A percentile compares a stretch with the other conserved stretches of the same genome.
phyloP scores from a whole-genome alignment of 2,797 vertebrate genomes.

The Pangasius sanitwongsei region DNA sequence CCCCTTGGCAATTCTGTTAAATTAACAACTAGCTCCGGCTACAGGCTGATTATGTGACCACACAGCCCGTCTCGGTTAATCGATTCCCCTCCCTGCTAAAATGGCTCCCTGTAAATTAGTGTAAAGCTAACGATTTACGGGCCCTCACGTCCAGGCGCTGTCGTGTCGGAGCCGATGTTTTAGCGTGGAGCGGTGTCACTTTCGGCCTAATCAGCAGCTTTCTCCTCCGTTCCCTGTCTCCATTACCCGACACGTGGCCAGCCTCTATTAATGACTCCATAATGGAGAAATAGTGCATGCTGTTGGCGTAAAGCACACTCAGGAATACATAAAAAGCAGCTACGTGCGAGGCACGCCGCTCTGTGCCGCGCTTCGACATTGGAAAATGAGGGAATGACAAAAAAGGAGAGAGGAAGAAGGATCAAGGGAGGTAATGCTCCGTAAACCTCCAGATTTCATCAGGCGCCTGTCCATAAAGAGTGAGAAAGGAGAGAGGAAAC shows the following conservation, averaged over 20 bases:
- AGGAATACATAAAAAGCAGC: slow-evolving; percentile 72
- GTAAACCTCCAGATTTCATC: slow-evolving; percentile 73
- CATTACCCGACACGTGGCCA: slow-evolving; percentile 77
- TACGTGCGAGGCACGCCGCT: slow-evolving; percentile 64
- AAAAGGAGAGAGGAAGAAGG: slow-evolving; percentile 51
- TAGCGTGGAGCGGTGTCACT: slow-evolving; percentile 78
- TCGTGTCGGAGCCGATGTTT: slow-evolving; percentile 82
- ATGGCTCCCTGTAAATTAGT: slow-evolving; percentile 78
- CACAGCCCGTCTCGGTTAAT: slow-evolving; percentile 81
- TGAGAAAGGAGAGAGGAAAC: slow-evolving; percentile 61
- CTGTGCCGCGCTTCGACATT: slow-evolving; percentile 39
- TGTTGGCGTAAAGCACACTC: slow-evolving; percentile 80
- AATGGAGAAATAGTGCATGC: slow-evolving; percentile 86
- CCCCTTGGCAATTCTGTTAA: slow-evolving; percentile 82
- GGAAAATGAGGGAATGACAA: slow-evolving; percentile 60
- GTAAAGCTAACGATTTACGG: slow-evolving; percentile 82
- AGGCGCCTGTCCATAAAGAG: slow-evolving; percentile 72
- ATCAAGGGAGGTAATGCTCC: slow-evolving; percentile 54
- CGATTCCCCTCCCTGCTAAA: slow-evolving; percentile 75
- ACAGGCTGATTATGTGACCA: slow-evolving; percentile 84
- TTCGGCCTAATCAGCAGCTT: slow-evolving; percentile 87
- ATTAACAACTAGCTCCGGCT: slow-evolving; percentile 80
- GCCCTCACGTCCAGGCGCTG: slow-evolving; percentile 80
- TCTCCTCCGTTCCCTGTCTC: slow-evolving; percentile 62
- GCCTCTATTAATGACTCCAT: slow-evolving; percentile 87